phyloP scores from a whole-genome alignment of 2,797 vertebrate species.

The Setipinna tenuifilis region DNA sequence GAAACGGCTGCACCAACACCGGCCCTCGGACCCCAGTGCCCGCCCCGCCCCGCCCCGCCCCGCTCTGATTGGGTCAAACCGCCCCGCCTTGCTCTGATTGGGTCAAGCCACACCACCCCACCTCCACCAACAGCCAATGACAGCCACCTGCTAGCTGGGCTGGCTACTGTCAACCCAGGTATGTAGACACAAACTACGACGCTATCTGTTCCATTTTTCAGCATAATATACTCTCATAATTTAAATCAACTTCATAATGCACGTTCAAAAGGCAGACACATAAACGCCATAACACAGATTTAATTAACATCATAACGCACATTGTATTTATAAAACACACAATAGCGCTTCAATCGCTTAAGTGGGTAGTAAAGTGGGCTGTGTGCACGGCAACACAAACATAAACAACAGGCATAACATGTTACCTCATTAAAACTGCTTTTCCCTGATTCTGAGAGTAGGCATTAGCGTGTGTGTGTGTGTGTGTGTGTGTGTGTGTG shows the following conservation, averaged over 20 bases:
- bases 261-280: background rate
- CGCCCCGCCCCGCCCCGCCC: too few species aligned
- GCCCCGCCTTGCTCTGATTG: conserved; percentile 7
- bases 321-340: too few species aligned
- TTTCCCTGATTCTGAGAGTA: background rate
- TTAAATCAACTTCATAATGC: background rate
- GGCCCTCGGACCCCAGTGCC: too few species aligned
- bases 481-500: conserved; percentile 26
- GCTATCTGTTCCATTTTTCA: background rate
- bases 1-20: too few species aligned
- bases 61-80: too few species aligned
- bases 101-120: conserved; percentile 1
- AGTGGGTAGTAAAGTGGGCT: background rate
- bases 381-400: background rate
- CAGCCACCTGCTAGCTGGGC: background rate
- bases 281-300: background rate
- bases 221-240: background rate
- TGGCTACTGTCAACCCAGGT: background rate
- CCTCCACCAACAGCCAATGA: background rate
- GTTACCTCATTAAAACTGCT: background rate
- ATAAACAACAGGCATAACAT: too few species aligned
- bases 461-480: background rate
- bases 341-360: background rate
- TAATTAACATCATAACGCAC: too few species aligned
- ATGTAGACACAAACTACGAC: background rate